Evolutionary conservation across 2,797 vertebrate genomes (phyloP).

Genomic region (Pteronotus mesoamericanus): DNA sequence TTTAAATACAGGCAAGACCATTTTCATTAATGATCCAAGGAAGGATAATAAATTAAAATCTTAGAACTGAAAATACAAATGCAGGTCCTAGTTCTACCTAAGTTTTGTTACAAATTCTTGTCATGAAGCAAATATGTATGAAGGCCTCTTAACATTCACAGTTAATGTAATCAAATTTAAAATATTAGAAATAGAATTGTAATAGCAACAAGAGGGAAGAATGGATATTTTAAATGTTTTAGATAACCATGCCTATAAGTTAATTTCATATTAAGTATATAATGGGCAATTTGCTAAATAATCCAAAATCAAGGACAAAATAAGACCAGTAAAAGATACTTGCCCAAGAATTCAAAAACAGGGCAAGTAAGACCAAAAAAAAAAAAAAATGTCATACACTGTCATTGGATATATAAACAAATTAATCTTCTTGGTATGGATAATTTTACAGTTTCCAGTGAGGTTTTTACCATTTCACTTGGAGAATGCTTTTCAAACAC

Average conservation of each 20-base stretch:
- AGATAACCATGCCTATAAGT: not conserved
- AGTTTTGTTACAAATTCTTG: conserved; percentile 41
- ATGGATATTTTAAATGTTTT: conserved; percentile 49
- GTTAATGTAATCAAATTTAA: conserved; percentile 31
- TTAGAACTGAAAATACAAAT: conserved; percentile 27
- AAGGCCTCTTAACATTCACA: conserved; percentile 30
- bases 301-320: conserved; percentile 52
- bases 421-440: conserved; percentile 49
- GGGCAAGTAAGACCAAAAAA: not conserved
- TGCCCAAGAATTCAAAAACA: conserved; percentile 43
- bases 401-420: conserved; percentile 49
- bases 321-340: conserved; percentile 39
- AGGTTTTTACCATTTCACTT: conserved; percentile 34
- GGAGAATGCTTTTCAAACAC: conserved; percentile 44
- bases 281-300: conserved; percentile 33
- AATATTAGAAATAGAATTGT: conserved; percentile 30
- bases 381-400: not conserved
- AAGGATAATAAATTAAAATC: conserved; percentile 36
- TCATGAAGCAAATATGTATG: conserved; percentile 19
- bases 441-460: conserved; percentile 43
- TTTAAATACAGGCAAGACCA: not conserved
- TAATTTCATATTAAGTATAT: conserved; percentile 43
- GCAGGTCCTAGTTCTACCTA: not conserved
- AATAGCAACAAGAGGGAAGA: conserved; percentile 12
- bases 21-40: conserved; percentile 41